These are phyloP conservation scores for Anaspis maculata DNA, from an alignment of 2,888 invertebrate genomes.

Conservation along the genomic window DNA sequence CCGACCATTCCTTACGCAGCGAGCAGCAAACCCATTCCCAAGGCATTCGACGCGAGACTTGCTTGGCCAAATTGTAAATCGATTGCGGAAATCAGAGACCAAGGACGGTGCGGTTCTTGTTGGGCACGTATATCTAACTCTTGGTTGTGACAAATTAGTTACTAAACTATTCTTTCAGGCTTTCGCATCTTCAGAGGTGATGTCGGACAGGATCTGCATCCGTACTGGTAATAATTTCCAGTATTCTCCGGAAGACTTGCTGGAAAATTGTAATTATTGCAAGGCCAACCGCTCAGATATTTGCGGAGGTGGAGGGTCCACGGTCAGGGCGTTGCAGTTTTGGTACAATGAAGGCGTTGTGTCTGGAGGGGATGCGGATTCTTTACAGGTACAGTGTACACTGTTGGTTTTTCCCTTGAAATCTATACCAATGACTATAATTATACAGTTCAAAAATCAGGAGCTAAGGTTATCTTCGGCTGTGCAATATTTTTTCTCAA, in stretches of 20 bases:
- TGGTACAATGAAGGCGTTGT: constrained; percentile 3
- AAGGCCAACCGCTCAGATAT: not conserved
- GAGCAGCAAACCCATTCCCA: too few relatives aligned
- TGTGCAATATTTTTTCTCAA: not conserved
- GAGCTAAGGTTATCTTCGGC: too few relatives aligned
- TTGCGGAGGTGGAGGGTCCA: constrained; percentile 6
- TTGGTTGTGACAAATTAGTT: not conserved
- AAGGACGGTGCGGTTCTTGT: not conserved
- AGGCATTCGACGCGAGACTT: not conserved
- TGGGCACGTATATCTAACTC: not conserved
- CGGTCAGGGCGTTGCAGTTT: constrained; percentile 3
- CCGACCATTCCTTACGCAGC: too few relatives aligned
- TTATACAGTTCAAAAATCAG: too few relatives aligned
- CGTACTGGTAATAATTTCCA: constrained; percentile 3
- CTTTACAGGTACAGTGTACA: not conserved
- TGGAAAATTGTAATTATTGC: constrained; percentile 4
- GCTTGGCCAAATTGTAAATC: not conserved
- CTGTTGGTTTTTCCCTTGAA: too few relatives aligned
- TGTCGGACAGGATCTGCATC: constrained; percentile 8
- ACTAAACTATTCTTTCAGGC: constrained; percentile 3
- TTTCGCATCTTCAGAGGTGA: constrained; percentile 5
- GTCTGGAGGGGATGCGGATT: constrained; percentile 6
- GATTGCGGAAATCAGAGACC: not conserved
- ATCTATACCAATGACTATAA: too few relatives aligned
- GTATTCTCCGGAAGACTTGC: constrained; percentile 8